Evolutionary conservation across 1,140 invertebrate genomes (phyloP), one percentile per base, ranked within the genome.

Genomic region (Tigriopus japonicus): DNA sequence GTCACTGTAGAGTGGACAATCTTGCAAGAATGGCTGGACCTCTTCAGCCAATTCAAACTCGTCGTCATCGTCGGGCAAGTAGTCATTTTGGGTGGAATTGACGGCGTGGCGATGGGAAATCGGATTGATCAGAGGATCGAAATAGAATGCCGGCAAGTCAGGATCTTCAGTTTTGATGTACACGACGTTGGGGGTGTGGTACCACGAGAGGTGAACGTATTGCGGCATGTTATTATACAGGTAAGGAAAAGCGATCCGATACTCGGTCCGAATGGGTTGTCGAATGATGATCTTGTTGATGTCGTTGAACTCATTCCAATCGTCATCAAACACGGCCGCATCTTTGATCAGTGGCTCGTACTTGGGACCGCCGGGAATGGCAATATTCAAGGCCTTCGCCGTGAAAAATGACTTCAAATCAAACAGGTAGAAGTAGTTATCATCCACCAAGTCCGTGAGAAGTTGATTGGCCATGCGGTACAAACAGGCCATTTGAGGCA

Each of bases 261-360:
- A 99, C 74, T 99, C 96, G 6, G 96, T 99, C 62, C 96, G 79
- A 64, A 99, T 90, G 28, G 94, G 94, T 69, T 98, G 94, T 28
- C 96, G 76, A 67, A 99, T 98, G 60, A 99, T 99, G 65, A 99
- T 97, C 72, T 99, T 99, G 69, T 99, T 98, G 56, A 99, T 99
- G 70, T 99, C 96, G 76, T 99, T 99, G 68, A 99, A 99, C 74
- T 99, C 96, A 76, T 99, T 99, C 96, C 96, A 99, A 74, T 99
- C 96, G 78, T 99, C 96, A 77, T 99, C 96, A 13, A 60, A 19
- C 7, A 15, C 17, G 21, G 42, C 40, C n/a, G 87, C 85, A 74
- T 98, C 96, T 70, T 99, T 99, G 0, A 99, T 92, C 0, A 99
- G 72, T 0, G 96, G 95, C 72, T 99, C 96, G 78, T 99, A 99